phyloP scores from a whole-genome alignment of 2,797 vertebrate species.

The Chrosomus eos region DNA sequence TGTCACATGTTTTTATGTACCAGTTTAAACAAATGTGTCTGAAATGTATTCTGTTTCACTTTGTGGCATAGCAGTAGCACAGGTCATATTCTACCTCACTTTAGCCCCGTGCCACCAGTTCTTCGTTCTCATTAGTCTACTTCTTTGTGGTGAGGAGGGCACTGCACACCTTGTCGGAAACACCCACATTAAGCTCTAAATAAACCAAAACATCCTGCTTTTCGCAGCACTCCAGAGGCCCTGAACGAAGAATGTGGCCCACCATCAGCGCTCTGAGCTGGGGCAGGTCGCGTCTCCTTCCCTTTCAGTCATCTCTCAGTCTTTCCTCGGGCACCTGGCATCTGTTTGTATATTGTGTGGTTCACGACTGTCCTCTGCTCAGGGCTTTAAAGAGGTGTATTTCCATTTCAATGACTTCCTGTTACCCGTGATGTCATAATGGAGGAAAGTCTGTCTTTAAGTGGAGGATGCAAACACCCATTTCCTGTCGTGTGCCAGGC shows the following conservation, averaged over 20 bases:
- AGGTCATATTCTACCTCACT: not conserved
- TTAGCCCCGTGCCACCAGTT: conserved; percentile 74
- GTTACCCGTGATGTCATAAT: conserved; percentile 77
- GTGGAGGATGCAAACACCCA: conserved; percentile 87
- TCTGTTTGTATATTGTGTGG: conserved; percentile 66
- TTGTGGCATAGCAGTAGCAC: not conserved
- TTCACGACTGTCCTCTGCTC: conserved; percentile 23
- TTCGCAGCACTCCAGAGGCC: conserved; percentile 66
- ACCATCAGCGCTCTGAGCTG: conserved; percentile 66
- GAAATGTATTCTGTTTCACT: not conserved
- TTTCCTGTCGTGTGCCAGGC: conserved; percentile 91
- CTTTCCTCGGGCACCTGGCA: conserved; percentile 61
- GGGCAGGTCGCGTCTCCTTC: conserved; percentile 65
- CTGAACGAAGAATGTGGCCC: conserved; percentile 75
- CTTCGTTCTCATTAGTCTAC: conserved; percentile 84
- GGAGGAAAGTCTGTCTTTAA: conserved; percentile 87
- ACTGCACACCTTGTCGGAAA: conserved; percentile 85
- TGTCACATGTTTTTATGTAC: no score
- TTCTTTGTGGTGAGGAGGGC: conserved; percentile 78
- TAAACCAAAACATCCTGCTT: conserved; percentile 92
- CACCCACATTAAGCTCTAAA: conserved; percentile 84
- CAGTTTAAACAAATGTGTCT: no score
- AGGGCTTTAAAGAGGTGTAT: conserved; percentile 76
- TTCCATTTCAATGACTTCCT: conserved; percentile 90
- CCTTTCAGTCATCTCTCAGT: conserved; percentile 56